A percentile compares a stretch with the other conserved stretches of the same genome.
phyloP scores from a whole-genome alignment of 1,140 invertebrate genomes.

The Scaptodrosophila lebanonensis region DNA sequence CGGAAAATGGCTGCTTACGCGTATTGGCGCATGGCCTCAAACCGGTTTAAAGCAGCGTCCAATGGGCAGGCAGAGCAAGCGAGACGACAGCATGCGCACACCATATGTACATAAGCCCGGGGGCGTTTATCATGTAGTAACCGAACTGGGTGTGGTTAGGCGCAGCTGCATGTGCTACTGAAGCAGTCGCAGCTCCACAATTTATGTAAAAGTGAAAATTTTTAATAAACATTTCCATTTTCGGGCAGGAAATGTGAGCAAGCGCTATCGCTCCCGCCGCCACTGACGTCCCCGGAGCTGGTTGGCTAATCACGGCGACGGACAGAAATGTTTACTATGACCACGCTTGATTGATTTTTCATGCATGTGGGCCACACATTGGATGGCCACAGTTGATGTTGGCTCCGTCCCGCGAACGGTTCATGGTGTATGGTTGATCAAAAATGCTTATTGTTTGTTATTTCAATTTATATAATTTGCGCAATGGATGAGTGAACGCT shows the following conservation, averaged over 20 bases:
- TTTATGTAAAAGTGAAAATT: conserved; percentile 73
- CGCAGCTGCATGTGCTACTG: conserved; percentile 45
- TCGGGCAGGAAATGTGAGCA: conserved; percentile 41
- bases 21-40: conserved; percentile 49
- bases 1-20: conserved; percentile 37
- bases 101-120: conserved; percentile 34
- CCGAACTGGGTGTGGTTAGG: conserved; percentile 47
- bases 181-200: conserved; percentile 18
- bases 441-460: conserved; percentile 30
- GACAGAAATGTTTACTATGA: conserved; percentile 25
- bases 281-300: conserved; percentile 25
- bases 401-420: conserved; percentile 39
- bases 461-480: conserved; percentile 52
- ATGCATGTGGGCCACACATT: conserved; percentile 14
- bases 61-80: conserved; percentile 37
- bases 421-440: conserved; percentile 23
- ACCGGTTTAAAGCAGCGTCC: conserved; percentile 38
- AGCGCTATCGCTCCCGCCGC: conserved; percentile 25
- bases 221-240: conserved; percentile 74
- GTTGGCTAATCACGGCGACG: background rate
- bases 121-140: conserved; percentile 39
- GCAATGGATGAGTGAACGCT: conserved; percentile 51
- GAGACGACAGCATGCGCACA: conserved; percentile 34
- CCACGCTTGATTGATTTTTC: conserved; percentile 64
- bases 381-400: conserved; percentile 13